These are phyloP conservation scores for Caenorhabditis becei DNA, from an alignment of 2,888 invertebrate genomes.

Conservation along the genomic window DNA sequence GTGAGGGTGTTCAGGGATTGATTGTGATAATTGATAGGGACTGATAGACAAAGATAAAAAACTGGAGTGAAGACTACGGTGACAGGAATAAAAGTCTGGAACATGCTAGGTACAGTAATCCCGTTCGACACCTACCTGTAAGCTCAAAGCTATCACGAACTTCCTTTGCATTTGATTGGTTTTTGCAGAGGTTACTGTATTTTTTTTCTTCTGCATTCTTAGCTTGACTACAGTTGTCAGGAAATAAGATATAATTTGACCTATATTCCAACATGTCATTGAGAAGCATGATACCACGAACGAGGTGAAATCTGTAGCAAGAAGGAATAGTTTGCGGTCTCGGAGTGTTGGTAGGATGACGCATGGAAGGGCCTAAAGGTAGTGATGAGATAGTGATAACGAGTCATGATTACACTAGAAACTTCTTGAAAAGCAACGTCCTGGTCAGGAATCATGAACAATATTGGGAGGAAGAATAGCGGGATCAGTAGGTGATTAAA, in stretches of 20 bases:
- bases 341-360: no score
- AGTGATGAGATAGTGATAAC: not conserved
- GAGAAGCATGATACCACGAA: no score
- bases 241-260: not conserved
- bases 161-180: constrained; percentile 9
- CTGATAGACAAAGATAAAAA: not conserved
- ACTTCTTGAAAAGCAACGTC: no score
- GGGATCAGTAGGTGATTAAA: not conserved
- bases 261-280: no score
- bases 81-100: not conserved
- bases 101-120: not conserved
- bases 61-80: not conserved
- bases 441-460: not conserved
- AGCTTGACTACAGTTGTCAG: not conserved
- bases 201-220: no score
- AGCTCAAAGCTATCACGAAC: constrained; percentile 15
- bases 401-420: not conserved
- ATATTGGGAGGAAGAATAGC: not conserved
- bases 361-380: not conserved
- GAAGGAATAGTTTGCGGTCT: no score
- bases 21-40: not conserved
- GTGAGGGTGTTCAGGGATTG: not conserved
- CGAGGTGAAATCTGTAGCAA: no score
- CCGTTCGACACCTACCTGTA: not conserved
- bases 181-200: no score